phyloP scores from a whole-genome alignment of 2,888 invertebrate species.

The Rhaphigaster nebulosa region DNA sequence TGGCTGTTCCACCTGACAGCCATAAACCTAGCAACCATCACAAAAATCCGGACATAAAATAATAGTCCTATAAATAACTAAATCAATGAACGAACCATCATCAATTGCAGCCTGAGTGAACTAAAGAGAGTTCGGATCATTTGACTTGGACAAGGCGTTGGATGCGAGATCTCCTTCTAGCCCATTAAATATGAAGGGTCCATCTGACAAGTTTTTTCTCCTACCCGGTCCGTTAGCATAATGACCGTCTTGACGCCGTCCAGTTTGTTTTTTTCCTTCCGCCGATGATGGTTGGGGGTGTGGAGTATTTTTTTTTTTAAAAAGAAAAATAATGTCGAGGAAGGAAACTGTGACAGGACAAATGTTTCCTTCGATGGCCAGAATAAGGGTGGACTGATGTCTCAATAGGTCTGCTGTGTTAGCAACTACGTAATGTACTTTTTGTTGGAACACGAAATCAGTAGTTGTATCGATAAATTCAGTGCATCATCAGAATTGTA shows the following conservation, averaged over 20 bases:
- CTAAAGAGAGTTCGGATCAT: slow-evolving; percentile 39
- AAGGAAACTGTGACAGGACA: neutral
- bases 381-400: neutral
- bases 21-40: too few relatives aligned
- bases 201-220: slow-evolving; percentile 27
- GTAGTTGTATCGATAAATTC: too few relatives aligned
- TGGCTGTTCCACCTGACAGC: neutral
- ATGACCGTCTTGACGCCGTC: slow-evolving; percentile 35
- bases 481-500: too few relatives aligned
- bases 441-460: neutral
- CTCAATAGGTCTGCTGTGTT: neutral
- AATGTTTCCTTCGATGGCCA: neutral
- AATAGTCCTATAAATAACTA: neutral
- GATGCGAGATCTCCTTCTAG: slow-evolving; percentile 43
- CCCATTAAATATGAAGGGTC: slow-evolving; percentile 52
- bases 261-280: slow-evolving; percentile 27
- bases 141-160: slow-evolving; percentile 44
- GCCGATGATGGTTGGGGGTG: neutral
- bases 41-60: neutral
- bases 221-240: slow-evolving; percentile 35
- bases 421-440: neutral
- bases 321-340: neutral
- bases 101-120: neutral
- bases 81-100: neutral
- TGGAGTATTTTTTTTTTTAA: neutral